Base-by-base conservation (phyloP, 2,797 vertebrate species). In the Hephaestus fuliginosus region DNA sequence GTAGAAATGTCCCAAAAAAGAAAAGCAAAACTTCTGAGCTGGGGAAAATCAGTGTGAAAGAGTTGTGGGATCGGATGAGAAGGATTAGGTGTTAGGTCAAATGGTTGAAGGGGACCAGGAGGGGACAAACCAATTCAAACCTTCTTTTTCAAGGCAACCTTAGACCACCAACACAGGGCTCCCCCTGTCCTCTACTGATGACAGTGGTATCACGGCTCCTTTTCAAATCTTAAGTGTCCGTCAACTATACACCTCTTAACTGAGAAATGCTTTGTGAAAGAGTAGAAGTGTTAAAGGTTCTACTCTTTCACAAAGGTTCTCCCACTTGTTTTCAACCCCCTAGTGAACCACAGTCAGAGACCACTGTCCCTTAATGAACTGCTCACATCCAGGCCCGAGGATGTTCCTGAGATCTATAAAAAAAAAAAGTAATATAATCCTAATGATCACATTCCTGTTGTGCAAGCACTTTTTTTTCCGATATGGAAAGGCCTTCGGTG, bases 61-160 rank as follows among this genome's bases (percentile, higher is more conserved):
- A 48, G 57, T 41, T 48, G 28, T 39, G 15, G 48, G 74, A 22
- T 49, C 20, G 10, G 43, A 28, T 33, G 58, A 57, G 30, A 46
- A 72, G 39, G 36, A 17, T 70, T 66, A 52, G 13, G 25, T 61
- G 52, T 46, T 30, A 17, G 36, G 39, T 22, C 51, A 78, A 64
- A 53, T 68, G 61, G 28, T 51, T 79, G 55, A 53, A 36, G 43
- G 33, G 63, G 74, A 66, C 22, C 57, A 60, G 69, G 2, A 58
- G 57, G 70, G 13, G 41, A 57, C 13, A 48, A 81, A 76, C 28
- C 52, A 73, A 66, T 82, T 76, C 25, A 74, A 77, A 81, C 10
- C 4, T 7, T 2, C 41, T 77, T 70, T 80, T 74, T 62, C 56
- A 70, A 30, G 55, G 43, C 60, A 53, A 83, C 52, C 36, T 30